These are phyloP conservation scores for Erannis defoliaria DNA, from an alignment of 2,888 invertebrate species.

Conservation along the genomic window DNA sequence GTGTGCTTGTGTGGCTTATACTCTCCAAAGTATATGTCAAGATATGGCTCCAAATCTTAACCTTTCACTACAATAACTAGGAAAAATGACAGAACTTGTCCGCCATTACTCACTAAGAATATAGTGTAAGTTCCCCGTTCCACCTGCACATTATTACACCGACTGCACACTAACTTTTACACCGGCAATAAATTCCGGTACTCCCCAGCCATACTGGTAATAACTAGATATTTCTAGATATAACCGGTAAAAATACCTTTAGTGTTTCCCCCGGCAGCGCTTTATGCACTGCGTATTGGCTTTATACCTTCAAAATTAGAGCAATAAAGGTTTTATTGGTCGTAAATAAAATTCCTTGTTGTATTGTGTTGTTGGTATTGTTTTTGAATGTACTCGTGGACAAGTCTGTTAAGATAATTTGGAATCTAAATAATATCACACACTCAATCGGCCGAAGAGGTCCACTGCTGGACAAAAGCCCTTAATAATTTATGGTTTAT, in stretches of 20 bases:
- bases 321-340: conserved; percentile 69
- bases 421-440: no score
- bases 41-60: not conserved
- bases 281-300: conserved; percentile 55
- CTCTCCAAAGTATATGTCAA: no score
- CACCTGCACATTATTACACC: conserved; percentile 69
- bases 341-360: conserved; percentile 58
- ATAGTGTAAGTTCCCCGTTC: conserved; percentile 30
- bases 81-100: conserved; percentile 22
- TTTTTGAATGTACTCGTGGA: conserved; percentile 19
- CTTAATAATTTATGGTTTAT: no score
- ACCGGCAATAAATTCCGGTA: conserved; percentile 69
- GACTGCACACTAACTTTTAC: conserved; percentile 73
- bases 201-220: conserved; percentile 46
- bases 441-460: no score
- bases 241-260: conserved; percentile 58
- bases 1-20: no score
- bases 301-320: conserved; percentile 64
- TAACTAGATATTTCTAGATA: conserved; percentile 60
- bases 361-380: conserved; percentile 34
- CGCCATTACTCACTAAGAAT: conserved; percentile 14
- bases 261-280: conserved; percentile 45
- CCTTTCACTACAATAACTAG: conserved; percentile 14
- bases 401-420: not conserved
- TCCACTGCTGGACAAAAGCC: no score